Evolutionary conservation across 2,888 invertebrate species (phyloP), one percentile per base, ranked within the genome.

Genomic region (Eupithecia subfuscata): DNA sequence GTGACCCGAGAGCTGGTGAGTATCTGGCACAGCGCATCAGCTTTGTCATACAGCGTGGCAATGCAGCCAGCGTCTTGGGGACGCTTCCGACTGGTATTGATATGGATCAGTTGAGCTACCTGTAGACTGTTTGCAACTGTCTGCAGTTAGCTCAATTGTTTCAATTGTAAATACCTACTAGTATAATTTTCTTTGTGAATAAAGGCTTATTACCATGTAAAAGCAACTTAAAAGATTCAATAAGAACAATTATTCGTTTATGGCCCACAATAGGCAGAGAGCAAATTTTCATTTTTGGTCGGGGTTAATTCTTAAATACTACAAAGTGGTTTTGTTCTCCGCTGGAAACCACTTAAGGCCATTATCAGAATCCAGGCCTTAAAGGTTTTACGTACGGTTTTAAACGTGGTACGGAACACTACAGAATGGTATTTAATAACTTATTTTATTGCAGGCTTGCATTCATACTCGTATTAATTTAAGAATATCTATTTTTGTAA

Each of bases 261-360:
- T 65, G 25, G 11, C 37, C 45, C 60, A 63, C 68, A 71, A 75
- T 71, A n/a, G 60, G 12, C 3, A 18, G 52, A 45, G 37, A 64
- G 11, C 7, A 18, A 69, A 34, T 64, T 52, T 25, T 22, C 7
- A 68, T 73, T 73, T 71, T 56, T 63, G 69, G 30, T 40, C 56
- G 63, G 43, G 48, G 69, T 79, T 77, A 78, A 81, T 80, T 80
- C 79, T 80, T 80, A 76, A 81, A 73, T 68, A 73, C 64, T 69
- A 70, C 77, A 75, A 76, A 78, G 75, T 76, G 73, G 71, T 76
- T 75, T 75, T 71, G 52, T 67, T 70, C 72, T 56, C 56, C n/a
- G 75, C 74, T 76, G 75, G 74, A 74, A 77, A 78, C 80, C 81
- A 81, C 80, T 81, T 78, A 79, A 70, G 56, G 71, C 77, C 75